These are phyloP conservation scores for Eupleurogrammus muticus DNA, from an alignment of 2,797 vertebrate species.

Conservation along the genomic window DNA sequence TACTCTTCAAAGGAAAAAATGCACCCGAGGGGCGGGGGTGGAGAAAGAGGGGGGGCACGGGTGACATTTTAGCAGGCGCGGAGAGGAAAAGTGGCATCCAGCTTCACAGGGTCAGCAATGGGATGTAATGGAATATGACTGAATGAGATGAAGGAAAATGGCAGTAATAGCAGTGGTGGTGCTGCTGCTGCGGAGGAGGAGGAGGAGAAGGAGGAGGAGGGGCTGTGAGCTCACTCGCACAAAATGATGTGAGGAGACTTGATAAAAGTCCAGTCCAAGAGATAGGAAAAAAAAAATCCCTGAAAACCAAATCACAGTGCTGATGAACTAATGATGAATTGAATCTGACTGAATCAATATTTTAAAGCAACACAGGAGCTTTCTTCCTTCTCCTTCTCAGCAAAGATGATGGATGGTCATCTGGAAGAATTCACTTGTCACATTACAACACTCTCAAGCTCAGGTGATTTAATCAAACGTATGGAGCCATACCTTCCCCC, in stretches of 20 bases:
- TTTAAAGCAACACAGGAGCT: not conserved
- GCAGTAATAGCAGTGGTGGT: constrained; percentile 40
- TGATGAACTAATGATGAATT: constrained; percentile 18
- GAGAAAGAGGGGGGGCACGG: constrained; percentile 30
- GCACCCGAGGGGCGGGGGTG: not conserved
- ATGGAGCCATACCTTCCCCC: not conserved
- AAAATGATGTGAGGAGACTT: constrained; percentile 27
- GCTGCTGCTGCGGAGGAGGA: too few relatives aligned
- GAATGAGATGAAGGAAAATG: constrained; percentile 60
- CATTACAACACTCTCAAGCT: not conserved
- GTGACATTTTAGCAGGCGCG: constrained; percentile 58
- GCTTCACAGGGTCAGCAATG: constrained; percentile 43
- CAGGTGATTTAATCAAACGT: not conserved
- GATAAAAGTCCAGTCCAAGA: constrained; percentile 25
- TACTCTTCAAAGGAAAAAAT: constrained; percentile 36
- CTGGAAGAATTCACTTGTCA: constrained; percentile 6
- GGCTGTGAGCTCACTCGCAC: constrained; percentile 13
- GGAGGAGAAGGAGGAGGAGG: not conserved
- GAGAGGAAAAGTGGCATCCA: constrained; percentile 31
- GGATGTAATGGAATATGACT: constrained; percentile 65
- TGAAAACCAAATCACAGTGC: constrained; percentile 15
- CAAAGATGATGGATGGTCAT: constrained; percentile 8
- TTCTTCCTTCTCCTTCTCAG: constrained; percentile 7
- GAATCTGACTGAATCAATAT: constrained; percentile 11
- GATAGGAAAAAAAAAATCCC: not conserved